Conservation (phyloP, 2,797 vertebrate species). For the Pagetopsis macropterus region DNA sequence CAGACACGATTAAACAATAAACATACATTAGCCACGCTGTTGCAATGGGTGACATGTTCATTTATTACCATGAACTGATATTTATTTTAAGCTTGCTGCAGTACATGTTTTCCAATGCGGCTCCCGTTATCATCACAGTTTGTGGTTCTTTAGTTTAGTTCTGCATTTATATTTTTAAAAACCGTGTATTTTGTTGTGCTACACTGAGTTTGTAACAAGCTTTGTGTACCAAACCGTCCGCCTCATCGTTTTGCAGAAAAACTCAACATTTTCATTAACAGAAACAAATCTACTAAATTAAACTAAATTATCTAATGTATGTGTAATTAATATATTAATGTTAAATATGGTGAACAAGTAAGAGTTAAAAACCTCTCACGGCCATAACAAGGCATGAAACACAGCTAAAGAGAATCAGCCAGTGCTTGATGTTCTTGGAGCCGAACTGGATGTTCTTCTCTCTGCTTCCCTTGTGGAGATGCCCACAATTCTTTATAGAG, state of each 20-base stretch:
- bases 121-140: neutral
- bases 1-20: no score
- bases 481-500: constrained; percentile 37
- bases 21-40: no score
- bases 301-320: constrained; percentile 21
- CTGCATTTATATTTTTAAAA: neutral
- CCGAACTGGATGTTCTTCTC: constrained; percentile 30
- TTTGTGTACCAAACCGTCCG: neutral
- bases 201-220: neutral
- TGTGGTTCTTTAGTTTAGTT: neutral
- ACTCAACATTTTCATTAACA: constrained; percentile 9
- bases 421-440: constrained; percentile 50
- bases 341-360: constrained; percentile 40
- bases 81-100: no score
- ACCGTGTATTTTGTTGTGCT: neutral
- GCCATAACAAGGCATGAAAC: constrained; percentile 33
- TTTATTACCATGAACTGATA: no score
- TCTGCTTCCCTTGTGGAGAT: constrained; percentile 43
- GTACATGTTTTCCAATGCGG: no score
- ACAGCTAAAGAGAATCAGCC: constrained; percentile 49
- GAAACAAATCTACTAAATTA: constrained; percentile 32
- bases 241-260: neutral
- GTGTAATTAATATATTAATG: neutral
- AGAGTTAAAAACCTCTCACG: constrained; percentile 53
- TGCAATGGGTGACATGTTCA: no score